Evolutionary conservation across 2,797 vertebrate genomes (phyloP).

Genomic region (Bradypodion ventrale): DNA sequence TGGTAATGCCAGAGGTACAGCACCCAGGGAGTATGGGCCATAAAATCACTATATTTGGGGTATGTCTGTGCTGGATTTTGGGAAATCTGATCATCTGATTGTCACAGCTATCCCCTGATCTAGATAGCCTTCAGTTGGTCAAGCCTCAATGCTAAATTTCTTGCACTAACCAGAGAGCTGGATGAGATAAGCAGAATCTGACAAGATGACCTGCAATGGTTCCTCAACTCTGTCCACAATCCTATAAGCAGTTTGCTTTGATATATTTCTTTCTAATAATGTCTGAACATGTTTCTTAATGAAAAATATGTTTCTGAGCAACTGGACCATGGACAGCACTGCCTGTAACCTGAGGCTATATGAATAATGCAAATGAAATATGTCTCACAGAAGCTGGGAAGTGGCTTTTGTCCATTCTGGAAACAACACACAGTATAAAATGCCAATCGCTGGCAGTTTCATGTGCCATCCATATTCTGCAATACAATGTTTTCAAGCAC

Average conservation of each 20-base stretch:
- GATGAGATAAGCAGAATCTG: neutral
- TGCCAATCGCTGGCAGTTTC: slow-evolving; percentile 5
- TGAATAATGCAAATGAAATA: neutral
- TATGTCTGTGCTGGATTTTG: neutral
- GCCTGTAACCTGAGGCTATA: neutral
- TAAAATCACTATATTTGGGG: no score
- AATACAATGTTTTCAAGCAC: neutral
- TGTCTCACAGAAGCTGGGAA: neutral
- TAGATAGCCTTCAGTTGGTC: neutral
- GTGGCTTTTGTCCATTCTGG: neutral
- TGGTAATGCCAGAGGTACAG: no score
- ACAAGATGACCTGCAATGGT: neutral
- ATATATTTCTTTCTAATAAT: neutral
- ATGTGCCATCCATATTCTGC: neutral
- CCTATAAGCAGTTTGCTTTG: neutral
- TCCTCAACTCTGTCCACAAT: neutral
- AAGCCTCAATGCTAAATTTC: neutral
- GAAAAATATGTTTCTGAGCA: neutral
- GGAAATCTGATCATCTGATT: no score
- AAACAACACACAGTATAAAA: neutral
- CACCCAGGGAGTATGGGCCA: no score
- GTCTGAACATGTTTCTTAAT: neutral
- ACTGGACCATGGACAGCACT: neutral
- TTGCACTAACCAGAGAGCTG: neutral
- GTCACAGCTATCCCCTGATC: neutral